Evolutionary conservation across 2,113 vertebrate species (phyloP), one percentile per base, ranked within the genome.

Genomic region (Falco punctatus): DNA sequence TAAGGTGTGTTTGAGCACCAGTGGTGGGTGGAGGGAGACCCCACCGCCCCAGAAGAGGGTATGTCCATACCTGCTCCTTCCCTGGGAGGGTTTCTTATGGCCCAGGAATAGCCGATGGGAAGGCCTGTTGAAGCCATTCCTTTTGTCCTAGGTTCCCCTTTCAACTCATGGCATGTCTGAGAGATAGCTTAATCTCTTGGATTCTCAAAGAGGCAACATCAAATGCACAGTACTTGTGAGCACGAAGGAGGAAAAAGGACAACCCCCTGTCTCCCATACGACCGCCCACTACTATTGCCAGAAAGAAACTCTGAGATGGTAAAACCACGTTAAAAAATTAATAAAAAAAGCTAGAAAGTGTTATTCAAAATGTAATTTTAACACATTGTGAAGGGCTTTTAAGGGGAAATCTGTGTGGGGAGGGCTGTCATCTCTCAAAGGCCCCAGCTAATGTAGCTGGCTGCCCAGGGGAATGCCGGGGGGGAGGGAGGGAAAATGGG

Each of bases 351-450:
- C 90, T 96, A 84, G 75, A 92, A 97, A 96, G 57, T 92, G 83
- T 93, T 95, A 86, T 90, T 96, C 85, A 91, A 94, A 95, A 89
- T 96, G 94, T 96, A 92, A 96, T 95, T 93, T 94, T 96, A 96
- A 97, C 87, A 92, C 75, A 93, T 61, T 93, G 90, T 97, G 92
- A 96, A 92, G 92, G 95, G 91, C 93, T 97, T 95, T 96, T 93
- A 94, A 91, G 93, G 86, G 83, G 71, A 93, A 94, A 71, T 86
- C 81, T 38, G 2, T 90, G 51, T 92, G 92, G 92, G 94, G 84
- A 94, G 93, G 70, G 87, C 90, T 96, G 71, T 96, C 87, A 49
- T 73, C 78, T 96, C 93, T 95, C 89, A 64, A 73, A 90, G 92
- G 89, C 64, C 92, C 80, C 65, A 67, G 80, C 73, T 96, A 91